phyloP scores from a whole-genome alignment of 2,113 vertebrate species.

The Brachyhypopomus occidentalis region DNA sequence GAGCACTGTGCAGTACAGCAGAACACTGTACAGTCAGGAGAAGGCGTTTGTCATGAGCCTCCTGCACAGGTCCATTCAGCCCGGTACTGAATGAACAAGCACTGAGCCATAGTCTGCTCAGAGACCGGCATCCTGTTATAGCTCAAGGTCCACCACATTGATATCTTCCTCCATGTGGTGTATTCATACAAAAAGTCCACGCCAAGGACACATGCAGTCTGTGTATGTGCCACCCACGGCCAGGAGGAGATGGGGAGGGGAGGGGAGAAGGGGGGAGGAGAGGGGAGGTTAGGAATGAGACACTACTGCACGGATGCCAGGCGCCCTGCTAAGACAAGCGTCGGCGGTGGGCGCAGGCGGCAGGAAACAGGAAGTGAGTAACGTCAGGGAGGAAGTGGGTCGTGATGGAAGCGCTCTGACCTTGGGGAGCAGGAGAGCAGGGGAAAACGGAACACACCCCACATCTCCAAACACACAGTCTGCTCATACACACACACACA shows the following conservation, averaged over 20 bases:
- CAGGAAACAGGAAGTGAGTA: constrained; percentile 42
- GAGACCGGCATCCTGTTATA: constrained; percentile 38
- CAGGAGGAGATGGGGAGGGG: constrained; percentile 15
- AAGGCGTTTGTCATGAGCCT: neutral
- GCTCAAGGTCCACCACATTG: constrained; percentile 40
- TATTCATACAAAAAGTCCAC: constrained; percentile 39
- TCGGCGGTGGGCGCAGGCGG: constrained; percentile 25
- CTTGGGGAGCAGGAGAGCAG: constrained; percentile 23
- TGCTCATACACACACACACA: neutral
- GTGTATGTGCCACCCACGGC: constrained; percentile 43
- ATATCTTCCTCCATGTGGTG: constrained; percentile 36
- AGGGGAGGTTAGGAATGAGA: neutral
- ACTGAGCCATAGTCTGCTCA: constrained; percentile 37
- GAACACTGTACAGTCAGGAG: neutral
- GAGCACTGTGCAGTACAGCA: neutral
- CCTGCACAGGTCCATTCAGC: constrained; percentile 14
- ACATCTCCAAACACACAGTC: neutral
- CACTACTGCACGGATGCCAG: neutral
- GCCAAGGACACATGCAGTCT: constrained; percentile 55
- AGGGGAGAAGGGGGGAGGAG: neutral
- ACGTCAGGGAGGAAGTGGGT: constrained; percentile 43
- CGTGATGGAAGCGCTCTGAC: constrained; percentile 19
- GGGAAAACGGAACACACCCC: neutral
- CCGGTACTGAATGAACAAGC: constrained; percentile 13
- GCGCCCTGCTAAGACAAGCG: constrained; percentile 40